These are phyloP conservation scores for Ptychadena robeensis DNA, from an alignment of 2,797 vertebrate species.

Conservation along the genomic window DNA sequence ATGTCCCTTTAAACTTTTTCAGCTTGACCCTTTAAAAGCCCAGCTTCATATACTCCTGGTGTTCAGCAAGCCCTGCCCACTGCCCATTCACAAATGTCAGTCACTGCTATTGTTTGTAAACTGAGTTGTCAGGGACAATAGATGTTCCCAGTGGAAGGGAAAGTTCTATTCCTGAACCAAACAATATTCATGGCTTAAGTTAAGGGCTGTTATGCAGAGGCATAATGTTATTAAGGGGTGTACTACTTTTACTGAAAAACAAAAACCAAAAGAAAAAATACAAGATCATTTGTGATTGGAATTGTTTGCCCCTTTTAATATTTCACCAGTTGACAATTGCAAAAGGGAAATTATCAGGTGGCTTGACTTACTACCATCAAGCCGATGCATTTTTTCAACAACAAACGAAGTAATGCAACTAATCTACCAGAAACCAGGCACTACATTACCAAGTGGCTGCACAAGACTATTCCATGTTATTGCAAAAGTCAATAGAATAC, in stretches of 20 bases:
- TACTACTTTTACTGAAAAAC: neutral
- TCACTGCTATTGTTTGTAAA: neutral
- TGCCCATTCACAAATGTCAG: neutral
- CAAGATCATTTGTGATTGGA: neutral
- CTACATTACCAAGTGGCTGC: too few relatives aligned
- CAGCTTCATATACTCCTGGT: conserved; percentile 36
- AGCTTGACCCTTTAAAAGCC: conserved; percentile 42
- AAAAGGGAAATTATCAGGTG: too few relatives aligned
- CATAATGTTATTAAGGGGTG: neutral
- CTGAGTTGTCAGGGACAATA: neutral
- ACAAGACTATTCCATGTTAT: too few relatives aligned
- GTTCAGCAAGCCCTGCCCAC: neutral
- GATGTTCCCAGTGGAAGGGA: neutral
- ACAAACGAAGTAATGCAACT: too few relatives aligned
- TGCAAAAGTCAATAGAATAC: too few relatives aligned
- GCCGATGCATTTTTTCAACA: too few relatives aligned
- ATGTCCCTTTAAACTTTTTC: conserved; percentile 54
- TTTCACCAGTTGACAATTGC: too few relatives aligned
- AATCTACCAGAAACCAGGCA: too few relatives aligned
- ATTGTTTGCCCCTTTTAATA: too few relatives aligned
- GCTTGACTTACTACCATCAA: too few relatives aligned
- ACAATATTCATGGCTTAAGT: neutral
- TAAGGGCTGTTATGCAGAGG: neutral
- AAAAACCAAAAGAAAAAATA: neutral
- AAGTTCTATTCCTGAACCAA: neutral